These are phyloP conservation scores for Pachycephala philippinensis DNA, from an alignment of 2,113 vertebrate genomes.

Conservation along the genomic window DNA sequence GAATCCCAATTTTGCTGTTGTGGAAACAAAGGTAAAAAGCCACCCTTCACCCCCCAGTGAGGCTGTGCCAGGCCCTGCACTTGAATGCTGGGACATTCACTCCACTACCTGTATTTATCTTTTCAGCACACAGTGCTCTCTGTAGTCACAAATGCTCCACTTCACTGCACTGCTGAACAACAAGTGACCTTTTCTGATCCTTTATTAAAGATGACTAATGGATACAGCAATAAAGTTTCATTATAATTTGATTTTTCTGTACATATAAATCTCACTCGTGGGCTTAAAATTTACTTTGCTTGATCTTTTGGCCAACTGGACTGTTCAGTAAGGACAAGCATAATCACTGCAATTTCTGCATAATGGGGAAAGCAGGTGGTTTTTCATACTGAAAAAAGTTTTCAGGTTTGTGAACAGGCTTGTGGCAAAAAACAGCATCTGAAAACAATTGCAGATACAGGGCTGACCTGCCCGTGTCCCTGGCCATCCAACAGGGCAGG, in stretches of 20 bases:
- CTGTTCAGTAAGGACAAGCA: background rate
- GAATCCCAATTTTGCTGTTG: slow-evolving; percentile 32
- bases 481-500: background rate
- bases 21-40: slow-evolving; percentile 59
- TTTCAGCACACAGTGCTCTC: slow-evolving; percentile 7
- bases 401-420: background rate
- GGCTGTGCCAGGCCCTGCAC: slow-evolving; percentile 9
- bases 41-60: background rate
- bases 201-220: slow-evolving; percentile 52
- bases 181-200: slow-evolving; percentile 56
- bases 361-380: background rate
- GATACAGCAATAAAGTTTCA: slow-evolving; percentile 56
- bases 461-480: background rate
- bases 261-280: background rate
- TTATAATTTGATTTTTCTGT: slow-evolving; percentile 36
- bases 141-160: slow-evolving; percentile 38
- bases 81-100: slow-evolving; percentile 11
- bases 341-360: background rate
- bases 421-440: background rate
- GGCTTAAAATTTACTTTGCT: background rate
- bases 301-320: background rate
- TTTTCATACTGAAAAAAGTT: background rate
- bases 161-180: slow-evolving; percentile 32
- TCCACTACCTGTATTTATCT: slow-evolving; percentile 8
- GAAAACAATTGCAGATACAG: background rate